Evolutionary conservation across 2,888 invertebrate genomes (phyloP).

Genomic region (Nasonia oneida): DNA sequence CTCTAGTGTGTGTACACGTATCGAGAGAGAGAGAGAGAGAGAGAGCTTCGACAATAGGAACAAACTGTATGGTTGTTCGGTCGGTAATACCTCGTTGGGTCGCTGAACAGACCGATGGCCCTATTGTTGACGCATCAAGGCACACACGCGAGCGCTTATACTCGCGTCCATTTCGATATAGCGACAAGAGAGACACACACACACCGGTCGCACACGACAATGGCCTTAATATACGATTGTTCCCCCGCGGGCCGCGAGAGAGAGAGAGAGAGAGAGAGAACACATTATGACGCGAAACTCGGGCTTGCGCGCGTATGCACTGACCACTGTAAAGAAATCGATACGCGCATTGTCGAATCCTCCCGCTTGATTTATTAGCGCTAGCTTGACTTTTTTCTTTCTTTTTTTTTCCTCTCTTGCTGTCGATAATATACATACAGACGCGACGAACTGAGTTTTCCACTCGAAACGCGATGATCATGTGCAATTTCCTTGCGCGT

Average conservation of each 20-base stretch:
- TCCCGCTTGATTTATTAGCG: constrained; percentile 30
- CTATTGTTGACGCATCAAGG: constrained; percentile 56
- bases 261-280: constrained; percentile 14
- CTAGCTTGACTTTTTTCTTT: neutral
- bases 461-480: constrained; percentile 28
- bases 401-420: neutral
- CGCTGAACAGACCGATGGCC: constrained; percentile 61
- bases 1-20: constrained; percentile 63
- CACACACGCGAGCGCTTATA: constrained; percentile 61
- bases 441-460: neutral
- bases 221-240: constrained; percentile 59
- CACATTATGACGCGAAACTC: constrained; percentile 40
- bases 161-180: constrained; percentile 29
- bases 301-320: neutral
- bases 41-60: constrained; percentile 73
- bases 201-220: constrained; percentile 45
- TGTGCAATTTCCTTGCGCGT: constrained; percentile 65
- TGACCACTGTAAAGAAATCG: constrained; percentile 29
- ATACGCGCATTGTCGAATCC: constrained; percentile 30
- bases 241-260: constrained; percentile 49
- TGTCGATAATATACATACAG: neutral
- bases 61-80: constrained; percentile 74
- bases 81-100: constrained; percentile 75
- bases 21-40: constrained; percentile 64
- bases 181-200: constrained; percentile 4